Base-by-base conservation (phyloP, 2,113 vertebrate genomes). In the Psittacara wagleri region DNA sequence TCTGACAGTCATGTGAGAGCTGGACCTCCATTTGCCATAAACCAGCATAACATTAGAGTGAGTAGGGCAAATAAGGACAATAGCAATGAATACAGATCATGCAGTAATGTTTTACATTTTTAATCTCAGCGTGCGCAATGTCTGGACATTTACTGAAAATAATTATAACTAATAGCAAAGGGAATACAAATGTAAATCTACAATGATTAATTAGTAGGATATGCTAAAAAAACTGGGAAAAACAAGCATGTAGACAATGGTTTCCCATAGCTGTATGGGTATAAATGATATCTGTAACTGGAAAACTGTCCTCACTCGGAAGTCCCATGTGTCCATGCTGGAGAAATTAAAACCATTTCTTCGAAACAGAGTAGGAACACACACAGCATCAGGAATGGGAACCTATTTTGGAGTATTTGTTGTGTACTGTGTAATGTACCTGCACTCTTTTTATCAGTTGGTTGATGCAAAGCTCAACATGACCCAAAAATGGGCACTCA, bases 81-180 rank as follows among this genome's bases (percentile, higher is more conserved):
- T 0, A 2, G 15, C 1, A 1, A n/a, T 15, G 49, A 55, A 44
- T 61, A 48, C 1, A 8, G 33, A 66, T 44, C 63, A 61, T 29
- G 35, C 43, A 76, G n/a, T 6, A 17, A 31, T 4, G 2, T 18
- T 63, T 17, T 70, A 52, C 39, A 75, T 83, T 86, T 90, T 88
- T 74, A 83, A 90, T 88, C 25, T 8, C 29, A 51, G 80, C 74
- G 12, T n/a, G 4, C 31, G 35, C 7, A 25, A 14, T 25, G 17
- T 8, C 59, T 51, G 31, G 43, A 75, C 51, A 77, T 74, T 64
- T 67, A 2, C 63, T 54, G 78, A 69, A 37, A 46, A 73, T 6
- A 7, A 62, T n/a, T 7, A 18, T 12, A 39, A 16, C 64, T 41
- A 31, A 48, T 4, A 74, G 41, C 54, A 46, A 49, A 81, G 49